Percentiles rank a stretch among this genome's conserved stretches.
These are phyloP conservation scores for Pardosa pseudoannulata DNA, from an alignment of 2,888 invertebrate species.

Conservation along the genomic window DNA sequence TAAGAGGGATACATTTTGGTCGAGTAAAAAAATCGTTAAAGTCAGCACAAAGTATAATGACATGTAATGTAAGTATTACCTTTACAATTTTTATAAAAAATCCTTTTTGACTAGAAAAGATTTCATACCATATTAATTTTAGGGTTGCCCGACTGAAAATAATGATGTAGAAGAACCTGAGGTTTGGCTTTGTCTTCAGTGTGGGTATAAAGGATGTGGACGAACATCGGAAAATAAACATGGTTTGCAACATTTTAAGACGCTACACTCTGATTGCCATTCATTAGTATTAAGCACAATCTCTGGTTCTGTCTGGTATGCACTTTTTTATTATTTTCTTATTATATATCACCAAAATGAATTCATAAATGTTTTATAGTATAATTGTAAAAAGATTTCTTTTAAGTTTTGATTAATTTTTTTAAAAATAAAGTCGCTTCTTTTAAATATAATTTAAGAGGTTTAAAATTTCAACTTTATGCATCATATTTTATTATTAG, in stretches of 20 bases:
- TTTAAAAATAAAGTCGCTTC: too few species aligned
- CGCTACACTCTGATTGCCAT: conserved; percentile 87
- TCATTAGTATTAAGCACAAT: conserved; percentile 85
- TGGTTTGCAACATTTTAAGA: conserved; percentile 85
- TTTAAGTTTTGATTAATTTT: too few species aligned
- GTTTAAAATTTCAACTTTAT: too few species aligned
- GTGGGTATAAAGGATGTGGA: conserved; percentile 88
- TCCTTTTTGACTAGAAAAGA: too few species aligned
- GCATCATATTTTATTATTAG: too few species aligned
- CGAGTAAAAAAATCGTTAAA: conserved; percentile 82
- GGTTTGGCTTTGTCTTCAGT: conserved; percentile 87
- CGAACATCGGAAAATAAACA: conserved; percentile 82
- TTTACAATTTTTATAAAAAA: too few species aligned
- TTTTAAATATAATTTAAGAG: too few species aligned
- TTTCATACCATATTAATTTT: too few species aligned
- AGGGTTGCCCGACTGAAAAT: conserved; percentile 16
- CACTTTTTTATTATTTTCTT: neutral
- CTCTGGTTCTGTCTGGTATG: conserved; percentile 83
- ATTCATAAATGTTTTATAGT: too few species aligned
- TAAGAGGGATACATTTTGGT: conserved; percentile 83
- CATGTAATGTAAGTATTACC: conserved; percentile 58
- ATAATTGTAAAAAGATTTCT: too few species aligned
- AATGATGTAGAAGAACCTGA: conserved; percentile 19
- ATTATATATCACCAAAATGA: too few species aligned
- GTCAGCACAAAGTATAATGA: conserved; percentile 78